Evolutionary conservation across 2,888 invertebrate species (phyloP).

Genomic region (Ennomos erosarius): DNA sequence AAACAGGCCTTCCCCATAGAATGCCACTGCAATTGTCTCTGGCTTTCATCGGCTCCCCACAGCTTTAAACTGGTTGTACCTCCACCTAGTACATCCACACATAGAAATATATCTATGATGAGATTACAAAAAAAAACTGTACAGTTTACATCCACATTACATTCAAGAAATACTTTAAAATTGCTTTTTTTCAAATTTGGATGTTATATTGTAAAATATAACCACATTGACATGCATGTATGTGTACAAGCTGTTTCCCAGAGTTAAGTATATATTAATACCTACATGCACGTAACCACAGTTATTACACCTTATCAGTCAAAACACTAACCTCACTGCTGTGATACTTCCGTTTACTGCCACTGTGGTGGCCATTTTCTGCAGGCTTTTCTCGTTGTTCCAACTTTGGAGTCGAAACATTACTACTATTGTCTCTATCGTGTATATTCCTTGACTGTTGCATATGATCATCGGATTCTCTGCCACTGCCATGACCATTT

Average conservation of each 20-base stretch:
- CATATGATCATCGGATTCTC: conserved; percentile 67
- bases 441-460: conserved; percentile 46
- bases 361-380: conserved; percentile 69
- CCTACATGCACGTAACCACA: conserved; percentile 17
- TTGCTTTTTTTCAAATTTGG: no score
- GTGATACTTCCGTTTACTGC: conserved; percentile 67
- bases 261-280: background rate
- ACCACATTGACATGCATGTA: no score
- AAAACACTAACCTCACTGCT: conserved; percentile 71
- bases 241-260: conserved; percentile 2
- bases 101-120: no score
- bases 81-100: no score
- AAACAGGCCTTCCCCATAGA: no score
- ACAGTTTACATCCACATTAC: no score
- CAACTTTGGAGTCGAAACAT: conserved; percentile 42
- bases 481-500: conserved; percentile 70
- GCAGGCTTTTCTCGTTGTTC: conserved; percentile 44
- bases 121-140: no score
- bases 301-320: conserved; percentile 16
- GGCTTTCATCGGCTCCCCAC: no score
- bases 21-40: no score
- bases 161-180: no score
- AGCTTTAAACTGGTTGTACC: no score
- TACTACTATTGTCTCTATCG: conserved; percentile 48
- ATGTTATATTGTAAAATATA: no score